These are phyloP conservation scores for Glyptemys insculpta DNA, from an alignment of 2,797 vertebrate species.

Conservation along the genomic window DNA sequence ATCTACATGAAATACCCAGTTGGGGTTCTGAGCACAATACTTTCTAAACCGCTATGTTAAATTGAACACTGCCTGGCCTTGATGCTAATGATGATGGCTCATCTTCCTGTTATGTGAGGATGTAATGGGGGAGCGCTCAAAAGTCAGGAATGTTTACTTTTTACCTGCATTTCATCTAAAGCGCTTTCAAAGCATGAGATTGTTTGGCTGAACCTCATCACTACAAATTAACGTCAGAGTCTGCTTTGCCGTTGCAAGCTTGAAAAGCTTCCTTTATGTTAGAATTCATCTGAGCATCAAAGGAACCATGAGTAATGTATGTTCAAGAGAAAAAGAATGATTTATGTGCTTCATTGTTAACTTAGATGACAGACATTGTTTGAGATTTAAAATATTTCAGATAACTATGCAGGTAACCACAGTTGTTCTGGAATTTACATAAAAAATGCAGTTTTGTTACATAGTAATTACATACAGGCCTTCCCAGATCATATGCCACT, in stretches of 20 bases:
- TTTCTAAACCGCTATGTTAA: neutral
- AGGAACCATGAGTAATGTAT: slow-evolving; percentile 10
- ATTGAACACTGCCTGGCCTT: neutral
- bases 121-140: neutral
- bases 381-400: neutral
- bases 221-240: slow-evolving; percentile 14
- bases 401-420: neutral
- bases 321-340: slow-evolving; percentile 5
- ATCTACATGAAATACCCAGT: neutral
- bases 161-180: slow-evolving; percentile 21
- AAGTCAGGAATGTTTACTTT: neutral
- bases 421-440: neutral
- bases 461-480: neutral
- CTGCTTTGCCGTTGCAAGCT: slow-evolving; percentile 3
- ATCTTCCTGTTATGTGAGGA: slow-evolving; percentile 32
- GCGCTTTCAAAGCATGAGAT: neutral
- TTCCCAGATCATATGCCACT: neutral
- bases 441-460: neutral
- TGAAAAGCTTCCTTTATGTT: slow-evolving; percentile 35
- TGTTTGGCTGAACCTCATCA: slow-evolving; percentile 3
- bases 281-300: neutral
- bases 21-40: neutral
- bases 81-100: slow-evolving; percentile 16
- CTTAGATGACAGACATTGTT: neutral
- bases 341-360: slow-evolving; percentile 16